A percentile compares a stretch with the other conserved stretches of the same genome.
Conservation (phyloP, 2,797 vertebrate species). For the Platalea minor region DNA sequence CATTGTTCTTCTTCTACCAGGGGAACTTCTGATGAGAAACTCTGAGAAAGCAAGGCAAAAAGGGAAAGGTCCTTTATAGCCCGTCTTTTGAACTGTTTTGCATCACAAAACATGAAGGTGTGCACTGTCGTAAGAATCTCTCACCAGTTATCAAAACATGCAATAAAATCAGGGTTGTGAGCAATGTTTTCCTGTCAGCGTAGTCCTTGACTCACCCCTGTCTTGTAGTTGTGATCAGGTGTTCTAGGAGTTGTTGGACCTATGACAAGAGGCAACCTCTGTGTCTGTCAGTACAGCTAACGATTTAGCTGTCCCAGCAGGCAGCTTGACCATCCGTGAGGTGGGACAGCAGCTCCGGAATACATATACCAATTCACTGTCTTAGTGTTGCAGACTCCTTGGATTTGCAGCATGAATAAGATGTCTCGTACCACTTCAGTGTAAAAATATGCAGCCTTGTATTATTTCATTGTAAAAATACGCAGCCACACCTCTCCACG, state of each 20-base stretch:
- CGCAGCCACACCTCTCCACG: not conserved
- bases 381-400: not conserved
- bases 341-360: not conserved
- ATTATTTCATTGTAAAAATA: not conserved
- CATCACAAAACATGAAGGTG: not conserved
- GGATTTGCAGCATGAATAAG: not conserved
- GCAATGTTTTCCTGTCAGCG: not conserved
- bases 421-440: not conserved
- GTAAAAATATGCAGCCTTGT: not conserved
- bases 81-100: not conserved
- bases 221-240: not conserved
- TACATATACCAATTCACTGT: not conserved
- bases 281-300: not conserved
- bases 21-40: not conserved
- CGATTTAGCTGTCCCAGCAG: not conserved
- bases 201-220: not conserved
- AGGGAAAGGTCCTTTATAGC: not conserved
- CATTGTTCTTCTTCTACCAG: not conserved
- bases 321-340: not conserved
- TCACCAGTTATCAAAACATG: not conserved
- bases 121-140: rapidly evolving
- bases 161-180: not conserved
- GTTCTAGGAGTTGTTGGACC: not conserved
- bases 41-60: not conserved
- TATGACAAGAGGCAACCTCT: not conserved